A percentile compares a stretch with the other conserved stretches of the same genome.
Conservation (phyloP, 2,888 invertebrate species). For the Melikaiella ostensackeni region DNA sequence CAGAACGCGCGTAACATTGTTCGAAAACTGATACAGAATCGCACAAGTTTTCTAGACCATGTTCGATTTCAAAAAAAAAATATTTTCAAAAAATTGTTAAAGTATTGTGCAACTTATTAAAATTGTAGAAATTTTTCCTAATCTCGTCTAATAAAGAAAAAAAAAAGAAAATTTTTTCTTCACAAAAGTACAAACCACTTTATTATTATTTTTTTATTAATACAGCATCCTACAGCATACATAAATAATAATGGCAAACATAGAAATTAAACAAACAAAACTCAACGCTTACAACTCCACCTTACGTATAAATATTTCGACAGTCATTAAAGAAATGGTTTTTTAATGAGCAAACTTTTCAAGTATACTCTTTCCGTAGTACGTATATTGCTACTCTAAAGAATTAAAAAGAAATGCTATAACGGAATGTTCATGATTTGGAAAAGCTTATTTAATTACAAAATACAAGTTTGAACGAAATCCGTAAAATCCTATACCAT, state of each 20-base stretch:
- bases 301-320: background rate
- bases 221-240: constrained; percentile 40
- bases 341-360: background rate
- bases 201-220: constrained; percentile 45
- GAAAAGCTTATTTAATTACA: background rate
- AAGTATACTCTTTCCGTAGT: background rate
- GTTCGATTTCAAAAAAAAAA: too few relatives aligned
- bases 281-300: background rate
- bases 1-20: too few relatives aligned
- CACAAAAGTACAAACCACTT: constrained; percentile 52
- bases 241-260: constrained; percentile 20
- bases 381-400: background rate
- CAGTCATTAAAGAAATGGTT: background rate
- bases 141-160: background rate
- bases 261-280: constrained; percentile 16
- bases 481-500: background rate
- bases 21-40: too few relatives aligned
- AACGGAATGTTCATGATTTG: background rate
- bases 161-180: background rate
- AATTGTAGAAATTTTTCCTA: too few relatives aligned
- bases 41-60: too few relatives aligned
- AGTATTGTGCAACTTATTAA: too few relatives aligned
- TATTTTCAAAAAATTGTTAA: too few relatives aligned
- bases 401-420: background rate
- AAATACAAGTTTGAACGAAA: background rate